Percentiles rank a stretch among this genome's conserved stretches.
Conservation (phyloP, 2,113 vertebrate species). For the Lates calcarifer region DNA sequence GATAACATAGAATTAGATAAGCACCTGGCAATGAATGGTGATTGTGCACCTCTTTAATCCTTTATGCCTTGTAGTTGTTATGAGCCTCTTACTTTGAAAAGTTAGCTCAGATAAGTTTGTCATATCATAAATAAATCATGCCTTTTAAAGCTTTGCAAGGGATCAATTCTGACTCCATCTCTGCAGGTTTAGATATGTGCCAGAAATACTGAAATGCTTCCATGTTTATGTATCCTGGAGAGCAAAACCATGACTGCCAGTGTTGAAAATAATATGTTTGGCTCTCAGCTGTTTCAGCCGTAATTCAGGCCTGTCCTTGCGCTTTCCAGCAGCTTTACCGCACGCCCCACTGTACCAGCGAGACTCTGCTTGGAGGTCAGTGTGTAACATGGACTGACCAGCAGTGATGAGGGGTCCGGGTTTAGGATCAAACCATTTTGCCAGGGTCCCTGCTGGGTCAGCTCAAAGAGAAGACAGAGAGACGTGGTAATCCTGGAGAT, state of each 20-base stretch:
- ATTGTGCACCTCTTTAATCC: background rate
- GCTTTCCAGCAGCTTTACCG: conserved; percentile 24
- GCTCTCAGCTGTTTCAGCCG: background rate
- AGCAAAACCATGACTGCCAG: conserved; percentile 31
- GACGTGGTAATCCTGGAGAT: conserved; percentile 57
- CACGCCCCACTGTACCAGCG: background rate
- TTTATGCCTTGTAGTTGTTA: conserved; percentile 8
- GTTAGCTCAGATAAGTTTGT: conserved; percentile 36
- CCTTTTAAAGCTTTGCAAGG: conserved; percentile 8
- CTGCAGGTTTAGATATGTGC: conserved; percentile 27
- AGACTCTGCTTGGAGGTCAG: conserved; percentile 46
- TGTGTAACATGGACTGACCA: conserved; percentile 37
- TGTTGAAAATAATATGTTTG: conserved; percentile 43
- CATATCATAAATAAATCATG: conserved; percentile 47
- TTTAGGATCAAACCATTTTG: conserved; percentile 68
- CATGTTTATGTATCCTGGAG: conserved; percentile 35
- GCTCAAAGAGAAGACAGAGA: conserved; percentile 56
- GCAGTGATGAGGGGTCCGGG: conserved; percentile 36
- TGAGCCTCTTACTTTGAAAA: conserved; percentile 15
- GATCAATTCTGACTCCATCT: conserved; percentile 20
- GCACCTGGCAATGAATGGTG: conserved; percentile 6
- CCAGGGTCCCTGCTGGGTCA: conserved; percentile 44
- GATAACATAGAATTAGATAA: conserved; percentile 27
- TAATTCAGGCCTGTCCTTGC: conserved; percentile 10
- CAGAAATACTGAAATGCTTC: conserved; percentile 37